Conservation (phyloP, 2,113 vertebrate species). For the Paedocypris sp. region DNA sequence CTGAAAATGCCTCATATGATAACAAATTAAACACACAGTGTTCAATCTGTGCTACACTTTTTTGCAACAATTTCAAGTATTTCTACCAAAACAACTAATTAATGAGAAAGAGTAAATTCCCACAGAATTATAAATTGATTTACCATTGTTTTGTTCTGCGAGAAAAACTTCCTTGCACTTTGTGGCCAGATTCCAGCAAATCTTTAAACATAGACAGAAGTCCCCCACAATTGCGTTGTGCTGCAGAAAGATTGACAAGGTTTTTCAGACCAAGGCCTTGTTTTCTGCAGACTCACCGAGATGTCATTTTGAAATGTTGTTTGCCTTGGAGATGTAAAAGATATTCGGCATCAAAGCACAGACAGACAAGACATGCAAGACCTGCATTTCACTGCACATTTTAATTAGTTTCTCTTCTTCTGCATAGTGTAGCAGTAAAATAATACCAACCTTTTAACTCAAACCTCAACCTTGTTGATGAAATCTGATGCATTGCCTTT, state of each 20-base stretch:
- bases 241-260: constrained; percentile 8
- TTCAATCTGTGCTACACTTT: too few relatives aligned
- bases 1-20: too few relatives aligned
- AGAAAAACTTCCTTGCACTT: background rate
- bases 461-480: background rate
- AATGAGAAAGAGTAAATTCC: too few relatives aligned
- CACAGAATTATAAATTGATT: too few relatives aligned
- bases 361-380: background rate
- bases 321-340: constrained; percentile 21
- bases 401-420: background rate
- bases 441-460: background rate
- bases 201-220: background rate
- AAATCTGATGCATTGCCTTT: background rate
- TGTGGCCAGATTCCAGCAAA: background rate
- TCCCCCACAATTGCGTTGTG: background rate
- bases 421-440: background rate
- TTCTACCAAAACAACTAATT: too few relatives aligned
- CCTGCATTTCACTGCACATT: background rate
- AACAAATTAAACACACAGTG: too few relatives aligned
- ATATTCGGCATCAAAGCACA: background rate
- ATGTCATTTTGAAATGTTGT: constrained; percentile 27
- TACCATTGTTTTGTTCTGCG: too few relatives aligned
- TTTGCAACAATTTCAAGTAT: too few relatives aligned
- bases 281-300: constrained; percentile 25
- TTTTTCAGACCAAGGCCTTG: constrained; percentile 1